Evolutionary conservation across 1,140 invertebrate species (phyloP).

Genomic region (Achatina immaculata): DNA sequence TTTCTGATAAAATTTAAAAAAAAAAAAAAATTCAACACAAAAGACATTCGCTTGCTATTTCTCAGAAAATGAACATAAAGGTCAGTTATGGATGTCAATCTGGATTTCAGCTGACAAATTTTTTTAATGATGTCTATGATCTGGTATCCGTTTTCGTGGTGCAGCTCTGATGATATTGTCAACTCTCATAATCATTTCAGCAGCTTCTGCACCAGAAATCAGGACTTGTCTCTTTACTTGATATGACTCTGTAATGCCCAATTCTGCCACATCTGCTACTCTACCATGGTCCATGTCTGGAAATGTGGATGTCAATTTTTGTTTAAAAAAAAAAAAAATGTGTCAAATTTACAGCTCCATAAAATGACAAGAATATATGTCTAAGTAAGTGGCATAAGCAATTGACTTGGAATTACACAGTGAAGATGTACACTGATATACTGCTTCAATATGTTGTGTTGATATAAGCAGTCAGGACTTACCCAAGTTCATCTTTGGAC

Average conservation of each 20-base stretch:
- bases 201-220: conserved; percentile 94
- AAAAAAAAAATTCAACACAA: neutral
- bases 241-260: conserved; percentile 97
- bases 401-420: no score
- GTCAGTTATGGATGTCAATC: neutral
- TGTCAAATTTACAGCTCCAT: no score
- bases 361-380: no score
- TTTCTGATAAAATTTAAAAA: neutral
- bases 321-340: neutral
- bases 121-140: conserved; percentile 74
- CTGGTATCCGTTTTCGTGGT: conserved; percentile 89
- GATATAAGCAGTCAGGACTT: no score
- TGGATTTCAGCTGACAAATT: neutral
- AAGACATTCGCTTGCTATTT: neutral
- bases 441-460: no score
- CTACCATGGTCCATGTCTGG: conserved; percentile 88
- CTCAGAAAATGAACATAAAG: neutral
- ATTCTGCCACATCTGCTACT: conserved; percentile 86
- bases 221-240: conserved; percentile 96
- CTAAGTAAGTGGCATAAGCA: no score
- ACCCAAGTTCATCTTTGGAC: no score
- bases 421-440: no score
- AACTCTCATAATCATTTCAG: conserved; percentile 98
- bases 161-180: conserved; percentile 97
- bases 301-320: no score